Evolutionary conservation across 1,140 invertebrate genomes (phyloP), one percentile per base, ranked within the genome.

Genomic region (Eurosta solidaginis): DNA sequence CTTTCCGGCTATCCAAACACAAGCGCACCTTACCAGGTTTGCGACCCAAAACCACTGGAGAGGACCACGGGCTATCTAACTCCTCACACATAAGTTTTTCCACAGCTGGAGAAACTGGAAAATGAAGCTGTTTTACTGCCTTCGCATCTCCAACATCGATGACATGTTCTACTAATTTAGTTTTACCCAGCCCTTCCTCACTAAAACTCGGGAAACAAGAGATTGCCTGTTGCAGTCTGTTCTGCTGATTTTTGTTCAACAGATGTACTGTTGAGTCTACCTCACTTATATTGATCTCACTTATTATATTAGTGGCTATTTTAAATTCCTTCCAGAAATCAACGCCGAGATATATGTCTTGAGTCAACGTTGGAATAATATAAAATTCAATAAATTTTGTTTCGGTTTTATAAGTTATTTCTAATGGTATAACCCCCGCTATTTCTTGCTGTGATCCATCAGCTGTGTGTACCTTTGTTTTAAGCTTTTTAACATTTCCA

Each of bases 111-210:
- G n/a, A n/a, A n/a, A n/a, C n/a, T n/a, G 44, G 74, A 29, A 29
- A 75, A 75, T 49, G 47, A 14, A 42, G n/a, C 44, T 75, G 42
- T 17, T 75, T 75, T 27, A 75, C 10, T 27, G 44, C 42, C 4
- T 27, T 75, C 9, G 74, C 74, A 7, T 75, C 74, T 1, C 74
- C 74, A 14, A 29, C 29, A 42, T 75, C 74, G 22, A 75, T 75
- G 9, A 4, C 5, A 49, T 75, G 47, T 17, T 49, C 17, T 17
- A 17, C 47, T 17, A 49, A 49, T 9, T 9, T 49, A 14, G 47
- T 49, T 49, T 49, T 49, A 4, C 47, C 47, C 12, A 17, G 47
- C 47, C 47, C 47, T 49, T 49, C 4, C 4, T 9, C n/a, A 17
- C 47, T n/a, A n/a, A n/a, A 49, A 17, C n/a, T 9, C 17, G 47